These are phyloP conservation scores for Phocoena phocoena DNA, from an alignment of 2,113 vertebrate genomes.

Conservation along the genomic window DNA sequence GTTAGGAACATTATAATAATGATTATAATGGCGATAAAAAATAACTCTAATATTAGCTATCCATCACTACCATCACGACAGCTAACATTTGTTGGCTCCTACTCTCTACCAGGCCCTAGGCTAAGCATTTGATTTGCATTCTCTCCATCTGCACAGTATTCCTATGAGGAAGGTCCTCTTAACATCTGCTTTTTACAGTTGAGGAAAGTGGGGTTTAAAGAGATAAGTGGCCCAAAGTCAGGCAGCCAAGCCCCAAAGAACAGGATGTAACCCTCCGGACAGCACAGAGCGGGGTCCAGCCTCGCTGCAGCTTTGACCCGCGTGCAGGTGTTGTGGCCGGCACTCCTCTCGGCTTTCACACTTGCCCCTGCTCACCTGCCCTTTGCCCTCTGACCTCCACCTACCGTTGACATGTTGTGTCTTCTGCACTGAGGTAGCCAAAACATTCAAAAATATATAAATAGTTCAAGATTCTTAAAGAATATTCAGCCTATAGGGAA, in stretches of 20 bases:
- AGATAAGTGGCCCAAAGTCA: not conserved
- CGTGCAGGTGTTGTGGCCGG: fast-evolving
- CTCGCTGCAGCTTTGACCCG: fast-evolving
- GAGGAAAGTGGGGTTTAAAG: not conserved
- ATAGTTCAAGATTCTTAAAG: not conserved
- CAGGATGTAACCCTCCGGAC: not conserved
- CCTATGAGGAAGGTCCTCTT: not conserved
- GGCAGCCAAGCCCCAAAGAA: not conserved
- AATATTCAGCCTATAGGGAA: not conserved
- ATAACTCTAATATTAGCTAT: not conserved
- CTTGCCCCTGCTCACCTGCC: not conserved
- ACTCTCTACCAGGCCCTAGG: not conserved
- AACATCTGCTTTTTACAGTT: not conserved
- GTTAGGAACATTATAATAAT: not conserved
- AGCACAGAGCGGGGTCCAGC: not conserved
- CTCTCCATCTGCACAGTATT: not conserved
- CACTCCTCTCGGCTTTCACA: not conserved
- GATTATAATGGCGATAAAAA: not conserved
- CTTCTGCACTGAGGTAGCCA: not conserved
- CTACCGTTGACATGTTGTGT: not conserved
- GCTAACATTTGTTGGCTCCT: not conserved
- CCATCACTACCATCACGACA: not conserved
- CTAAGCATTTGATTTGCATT: not conserved
- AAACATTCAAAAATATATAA: not conserved
- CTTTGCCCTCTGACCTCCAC: not conserved